Conservation (phyloP, 2,888 invertebrate species). For the Cerastoderma edule region DNA sequence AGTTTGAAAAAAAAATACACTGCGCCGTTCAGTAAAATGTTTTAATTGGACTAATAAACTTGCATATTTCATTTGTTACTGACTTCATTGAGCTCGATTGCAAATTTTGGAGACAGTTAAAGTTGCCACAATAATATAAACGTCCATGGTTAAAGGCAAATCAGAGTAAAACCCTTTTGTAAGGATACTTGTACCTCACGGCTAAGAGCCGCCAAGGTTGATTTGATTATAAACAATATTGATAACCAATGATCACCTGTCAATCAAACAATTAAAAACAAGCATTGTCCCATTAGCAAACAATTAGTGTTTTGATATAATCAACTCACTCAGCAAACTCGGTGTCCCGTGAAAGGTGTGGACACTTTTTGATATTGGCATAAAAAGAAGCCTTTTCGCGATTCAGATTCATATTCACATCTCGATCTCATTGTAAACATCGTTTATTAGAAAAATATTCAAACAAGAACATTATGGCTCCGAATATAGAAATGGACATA, state of each 20-base stretch:
- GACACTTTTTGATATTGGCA: not conserved
- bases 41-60: no score
- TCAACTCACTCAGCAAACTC: constrained; percentile 26
- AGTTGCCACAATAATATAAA: not conserved
- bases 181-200: not conserved
- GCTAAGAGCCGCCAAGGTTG: constrained; percentile 11
- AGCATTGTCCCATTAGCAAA: constrained; percentile 24
- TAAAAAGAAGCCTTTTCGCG: not conserved
- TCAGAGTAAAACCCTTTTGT: not conserved
- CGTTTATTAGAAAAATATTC: not conserved
- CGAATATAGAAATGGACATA: constrained; percentile 3
- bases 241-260: constrained; percentile 27
- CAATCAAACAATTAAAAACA: constrained; percentile 26
- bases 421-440: not conserved
- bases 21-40: no score
- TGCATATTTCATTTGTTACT: not conserved
- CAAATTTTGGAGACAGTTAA: not conserved
- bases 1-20: no score
- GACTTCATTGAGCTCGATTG: not conserved
- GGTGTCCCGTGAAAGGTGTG: constrained; percentile 14
- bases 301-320: constrained; percentile 29
- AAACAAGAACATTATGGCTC: no score
- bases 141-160: not conserved
- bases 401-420: not conserved
- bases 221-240: constrained; percentile 27